These are phyloP conservation scores for Drosophila demipolita DNA, from an alignment of 2,888 invertebrate genomes.

Conservation along the genomic window DNA sequence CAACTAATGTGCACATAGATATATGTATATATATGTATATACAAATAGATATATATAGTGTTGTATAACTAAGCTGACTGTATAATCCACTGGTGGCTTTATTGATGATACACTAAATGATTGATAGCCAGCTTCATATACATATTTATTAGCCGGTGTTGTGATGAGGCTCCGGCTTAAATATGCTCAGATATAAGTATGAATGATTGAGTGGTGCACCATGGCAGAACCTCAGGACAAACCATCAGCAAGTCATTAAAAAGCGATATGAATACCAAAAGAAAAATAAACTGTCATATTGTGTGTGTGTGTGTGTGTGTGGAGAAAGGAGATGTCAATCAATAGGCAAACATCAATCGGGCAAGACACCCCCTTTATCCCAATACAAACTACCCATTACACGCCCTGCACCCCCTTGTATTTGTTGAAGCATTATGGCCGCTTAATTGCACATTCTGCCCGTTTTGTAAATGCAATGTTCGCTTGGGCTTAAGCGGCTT, in stretches of 20 bases:
- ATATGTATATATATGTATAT: neutral
- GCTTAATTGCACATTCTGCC: conserved; percentile 44
- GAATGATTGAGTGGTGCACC: conserved; percentile 46
- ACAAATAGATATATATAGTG: neutral
- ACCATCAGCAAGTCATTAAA: conserved; percentile 12
- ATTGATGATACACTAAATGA: conserved; percentile 64
- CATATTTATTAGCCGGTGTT: conserved; percentile 56
- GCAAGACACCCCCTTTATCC: neutral
- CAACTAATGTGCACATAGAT: conserved; percentile 9
- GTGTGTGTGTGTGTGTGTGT: neutral
- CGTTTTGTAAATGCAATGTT: conserved; percentile 46
- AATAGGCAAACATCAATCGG: conserved; percentile 40
- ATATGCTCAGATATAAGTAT: conserved; percentile 32
- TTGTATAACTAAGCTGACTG: conserved; percentile 50
- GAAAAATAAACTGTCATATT: neutral
- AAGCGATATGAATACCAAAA: neutral
- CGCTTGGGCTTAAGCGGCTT: conserved; percentile 62
- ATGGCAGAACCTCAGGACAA: conserved; percentile 4
- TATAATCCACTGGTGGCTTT: conserved; percentile 56
- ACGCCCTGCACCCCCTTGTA: neutral
- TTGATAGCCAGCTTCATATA: conserved; percentile 59
- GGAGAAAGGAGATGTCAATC: conserved; percentile 27
- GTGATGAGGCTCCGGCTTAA: conserved; percentile 54
- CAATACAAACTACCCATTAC: neutral
- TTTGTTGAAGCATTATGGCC: conserved; percentile 40